Evolutionary conservation across 64 coral and sea anemone species (phyloP), one percentile per base, ranked within the genome.

Genomic region (Acropora yongei): DNA sequence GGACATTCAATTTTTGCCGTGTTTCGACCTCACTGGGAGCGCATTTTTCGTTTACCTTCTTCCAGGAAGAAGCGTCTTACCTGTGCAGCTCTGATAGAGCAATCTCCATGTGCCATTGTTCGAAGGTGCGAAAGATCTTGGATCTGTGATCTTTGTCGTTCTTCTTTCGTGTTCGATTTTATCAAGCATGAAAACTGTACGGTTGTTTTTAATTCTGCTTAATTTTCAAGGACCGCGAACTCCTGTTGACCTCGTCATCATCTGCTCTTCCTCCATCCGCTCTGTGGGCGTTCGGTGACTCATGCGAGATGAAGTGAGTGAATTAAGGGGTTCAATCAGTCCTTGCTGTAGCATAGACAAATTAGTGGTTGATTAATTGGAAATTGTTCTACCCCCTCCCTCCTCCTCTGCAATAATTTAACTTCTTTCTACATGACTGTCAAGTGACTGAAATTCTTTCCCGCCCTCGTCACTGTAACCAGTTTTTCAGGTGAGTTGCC

Each of bases 231-330:
- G 89, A 98, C 72, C 82, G 94, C 41, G 69, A 93, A 10, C 80
- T 95, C 1, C 77, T 95, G 73, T 67, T 98, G 53, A 95, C 96
- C 2, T 98, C 96, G 4, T 95, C 93, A 5, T 91, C 96, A 2
- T 98, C 69, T 71, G 96, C 90, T 47, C 80, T 95, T 3, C 96
- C 96, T 49, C 87, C 91, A n/a, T 98, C 89, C 4, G 93, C 93
- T 2, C 88, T 98, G 46, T 98, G 96, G 96, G 68, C 87, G 9
- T 90, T 95, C 47, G 96, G 91, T 58, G 96, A 95, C 7, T 12
- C 83, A 41, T 98, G 93, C 60, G 93, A 95, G 60, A 98, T 98
- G 91, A 93, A 93, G 96, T 98, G 90, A 78, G 94, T 82, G 47
- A 14, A 3, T 13, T 13, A 66, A 66, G 8, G 61, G 4, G 51